phyloP scores from a whole-genome alignment of 1,140 invertebrate species.

The Dreissena rostriformis region DNA sequence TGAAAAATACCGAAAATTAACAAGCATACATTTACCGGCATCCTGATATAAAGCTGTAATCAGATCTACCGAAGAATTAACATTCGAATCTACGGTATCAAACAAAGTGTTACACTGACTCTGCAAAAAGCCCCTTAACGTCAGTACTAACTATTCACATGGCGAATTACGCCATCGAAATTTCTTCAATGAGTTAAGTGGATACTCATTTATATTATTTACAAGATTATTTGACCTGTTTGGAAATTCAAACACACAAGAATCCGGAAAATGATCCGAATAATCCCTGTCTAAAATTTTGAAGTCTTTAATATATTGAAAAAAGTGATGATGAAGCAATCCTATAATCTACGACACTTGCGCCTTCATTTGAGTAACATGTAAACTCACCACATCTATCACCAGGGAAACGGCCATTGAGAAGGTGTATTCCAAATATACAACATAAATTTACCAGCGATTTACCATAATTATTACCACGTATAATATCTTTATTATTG shows the following conservation, averaged over 20 bases:
- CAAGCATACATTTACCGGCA: neutral
- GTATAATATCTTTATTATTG: constrained; percentile 11
- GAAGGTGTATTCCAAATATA: constrained; percentile 25
- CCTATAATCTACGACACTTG: constrained; percentile 30
- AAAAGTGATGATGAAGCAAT: constrained; percentile 15
- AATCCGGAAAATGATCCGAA: constrained; percentile 40
- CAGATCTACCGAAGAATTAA: neutral
- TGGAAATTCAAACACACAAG: constrained; percentile 9
- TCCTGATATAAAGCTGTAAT: neutral
- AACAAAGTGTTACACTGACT: neutral
- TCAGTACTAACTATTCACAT: neutral
- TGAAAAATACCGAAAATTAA: neutral
- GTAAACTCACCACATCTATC: constrained; percentile 30
- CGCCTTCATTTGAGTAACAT: constrained; percentile 20
- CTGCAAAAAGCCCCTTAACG: neutral
- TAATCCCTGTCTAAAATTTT: constrained; percentile 14
- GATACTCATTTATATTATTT: neutral
- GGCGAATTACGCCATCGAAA: neutral
- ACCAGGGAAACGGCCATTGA: constrained; percentile 29
- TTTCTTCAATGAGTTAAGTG: neutral
- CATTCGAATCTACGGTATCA: neutral
- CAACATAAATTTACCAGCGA: constrained; percentile 25
- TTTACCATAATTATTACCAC: constrained; percentile 24
- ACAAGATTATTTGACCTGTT: neutral
- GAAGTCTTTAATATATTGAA: neutral